phyloP scores from a whole-genome alignment of 2,797 vertebrate genomes.

The Orientallactaga sibirica region DNA sequence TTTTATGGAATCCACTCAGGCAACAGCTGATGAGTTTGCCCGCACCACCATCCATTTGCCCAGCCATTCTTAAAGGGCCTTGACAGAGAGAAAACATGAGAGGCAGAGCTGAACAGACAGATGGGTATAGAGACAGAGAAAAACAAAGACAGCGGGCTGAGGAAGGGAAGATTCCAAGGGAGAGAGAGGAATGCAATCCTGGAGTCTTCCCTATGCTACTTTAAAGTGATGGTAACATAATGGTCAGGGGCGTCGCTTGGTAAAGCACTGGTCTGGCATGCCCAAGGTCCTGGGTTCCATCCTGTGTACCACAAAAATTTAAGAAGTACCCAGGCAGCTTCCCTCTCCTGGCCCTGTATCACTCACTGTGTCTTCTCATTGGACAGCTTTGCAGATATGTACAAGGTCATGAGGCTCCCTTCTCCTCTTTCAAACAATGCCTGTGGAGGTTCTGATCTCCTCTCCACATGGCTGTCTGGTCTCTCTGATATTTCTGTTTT shows the following conservation, averaged over 20 bases:
- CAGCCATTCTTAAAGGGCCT: background rate
- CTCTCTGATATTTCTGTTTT: constrained; percentile 56
- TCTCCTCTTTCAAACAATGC: constrained; percentile 14
- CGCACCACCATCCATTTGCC: background rate
- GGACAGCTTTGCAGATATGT: constrained; percentile 59
- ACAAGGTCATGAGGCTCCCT: constrained; percentile 7
- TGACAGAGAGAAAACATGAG: background rate
- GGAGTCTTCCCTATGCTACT: too few relatives aligned
- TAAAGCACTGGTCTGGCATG: background rate
- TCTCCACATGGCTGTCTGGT: background rate
- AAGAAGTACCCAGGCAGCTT: background rate
- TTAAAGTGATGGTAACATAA: background rate
- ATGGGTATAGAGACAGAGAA: background rate
- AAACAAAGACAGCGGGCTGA: background rate
- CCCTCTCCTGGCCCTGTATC: background rate
- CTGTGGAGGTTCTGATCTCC: background rate
- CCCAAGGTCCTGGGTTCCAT: background rate
- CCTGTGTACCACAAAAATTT: background rate
- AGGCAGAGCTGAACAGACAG: background rate
- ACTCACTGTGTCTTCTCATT: background rate
- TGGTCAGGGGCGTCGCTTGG: background rate
- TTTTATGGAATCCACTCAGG: constrained; percentile 76
- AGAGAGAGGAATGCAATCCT: accelerated
- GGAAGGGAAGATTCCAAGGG: background rate
- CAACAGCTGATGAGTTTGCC: constrained; percentile 31